These are phyloP conservation scores for Anolis apletophallus DNA, from an alignment of 2,797 vertebrate genomes.

Conservation along the genomic window DNA sequence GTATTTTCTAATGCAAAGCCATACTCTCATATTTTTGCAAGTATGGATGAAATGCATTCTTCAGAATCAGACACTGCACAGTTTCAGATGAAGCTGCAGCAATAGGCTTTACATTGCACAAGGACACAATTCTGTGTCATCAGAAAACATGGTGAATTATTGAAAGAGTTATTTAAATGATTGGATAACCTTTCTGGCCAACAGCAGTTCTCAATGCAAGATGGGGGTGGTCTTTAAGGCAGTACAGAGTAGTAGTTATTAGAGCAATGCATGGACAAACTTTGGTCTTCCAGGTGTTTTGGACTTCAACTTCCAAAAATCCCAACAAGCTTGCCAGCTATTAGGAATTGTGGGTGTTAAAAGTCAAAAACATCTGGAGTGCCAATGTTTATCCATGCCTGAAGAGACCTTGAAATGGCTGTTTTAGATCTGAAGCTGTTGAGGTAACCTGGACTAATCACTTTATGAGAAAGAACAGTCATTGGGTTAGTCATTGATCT, in stretches of 20 bases:
- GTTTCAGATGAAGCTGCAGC: not conserved
- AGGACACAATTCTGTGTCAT: not conserved
- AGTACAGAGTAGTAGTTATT: not conserved
- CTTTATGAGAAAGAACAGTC: no score
- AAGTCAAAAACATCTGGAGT: no score
- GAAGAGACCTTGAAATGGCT: not conserved
- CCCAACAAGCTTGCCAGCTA: no score
- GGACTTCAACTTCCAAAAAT: no score
- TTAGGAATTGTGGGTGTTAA: no score
- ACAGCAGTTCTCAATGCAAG: not conserved
- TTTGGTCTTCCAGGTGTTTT: no score
- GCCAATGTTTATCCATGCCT: no score
- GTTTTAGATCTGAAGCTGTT: not conserved
- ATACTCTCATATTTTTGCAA: not conserved
- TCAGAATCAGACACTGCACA: slow-evolving; percentile 14
- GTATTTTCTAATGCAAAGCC: slow-evolving; percentile 18
- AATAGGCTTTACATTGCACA: not conserved
- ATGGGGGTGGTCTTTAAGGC: not conserved
- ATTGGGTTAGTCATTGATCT: not conserved
- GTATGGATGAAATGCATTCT: slow-evolving; percentile 26
- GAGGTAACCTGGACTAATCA: not conserved
- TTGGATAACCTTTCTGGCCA: not conserved
- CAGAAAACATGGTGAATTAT: not conserved
- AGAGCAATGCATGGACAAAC: not conserved
- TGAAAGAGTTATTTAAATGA: not conserved